phyloP scores from a whole-genome alignment of 2,113 vertebrate species.

The Clinocottus analis region DNA sequence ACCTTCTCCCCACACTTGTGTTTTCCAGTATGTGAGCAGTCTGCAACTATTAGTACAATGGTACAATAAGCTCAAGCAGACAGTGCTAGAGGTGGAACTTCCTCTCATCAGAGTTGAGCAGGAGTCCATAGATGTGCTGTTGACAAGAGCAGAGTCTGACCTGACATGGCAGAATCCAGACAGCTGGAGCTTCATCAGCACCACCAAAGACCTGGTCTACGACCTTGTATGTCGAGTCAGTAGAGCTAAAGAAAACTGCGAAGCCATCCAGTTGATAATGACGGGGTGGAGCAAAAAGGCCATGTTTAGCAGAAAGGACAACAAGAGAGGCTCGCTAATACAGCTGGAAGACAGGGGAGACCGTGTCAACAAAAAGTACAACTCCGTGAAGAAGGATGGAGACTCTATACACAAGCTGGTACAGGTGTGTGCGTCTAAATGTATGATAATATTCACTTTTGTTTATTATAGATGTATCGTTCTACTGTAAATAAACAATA shows the following conservation, averaged over 20 bases:
- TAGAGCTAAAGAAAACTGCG: slow-evolving; percentile 80
- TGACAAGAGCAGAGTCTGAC: slow-evolving; percentile 73
- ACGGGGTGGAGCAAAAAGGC: slow-evolving; percentile 80
- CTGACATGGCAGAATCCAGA: slow-evolving; percentile 80
- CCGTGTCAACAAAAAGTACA: slow-evolving; percentile 79
- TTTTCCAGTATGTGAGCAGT: slow-evolving; percentile 78
- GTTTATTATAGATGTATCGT: background rate
- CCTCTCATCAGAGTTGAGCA: slow-evolving; percentile 82
- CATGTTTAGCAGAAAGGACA: slow-evolving; percentile 84
- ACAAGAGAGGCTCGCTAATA: slow-evolving; percentile 78
- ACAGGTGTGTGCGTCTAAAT: slow-evolving; percentile 73
- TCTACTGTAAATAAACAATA: background rate
- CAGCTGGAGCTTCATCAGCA: slow-evolving; percentile 81
- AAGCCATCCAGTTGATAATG: slow-evolving; percentile 79
- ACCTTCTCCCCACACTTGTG: background rate
- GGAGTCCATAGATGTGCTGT: slow-evolving; percentile 72
- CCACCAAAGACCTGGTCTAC: slow-evolving; percentile 66
- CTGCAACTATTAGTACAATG: slow-evolving; percentile 83
- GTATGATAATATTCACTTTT: slow-evolving; percentile 1
- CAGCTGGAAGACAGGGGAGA: slow-evolving; percentile 83
- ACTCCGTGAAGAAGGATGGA: slow-evolving; percentile 80
- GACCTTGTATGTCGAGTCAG: slow-evolving; percentile 79
- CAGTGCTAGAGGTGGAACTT: slow-evolving; percentile 83
- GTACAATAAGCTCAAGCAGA: slow-evolving; percentile 85
- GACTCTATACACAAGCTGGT: slow-evolving; percentile 80